phyloP scores from a whole-genome alignment of 2,113 vertebrate species.

The Oreotragus oreotragus region DNA sequence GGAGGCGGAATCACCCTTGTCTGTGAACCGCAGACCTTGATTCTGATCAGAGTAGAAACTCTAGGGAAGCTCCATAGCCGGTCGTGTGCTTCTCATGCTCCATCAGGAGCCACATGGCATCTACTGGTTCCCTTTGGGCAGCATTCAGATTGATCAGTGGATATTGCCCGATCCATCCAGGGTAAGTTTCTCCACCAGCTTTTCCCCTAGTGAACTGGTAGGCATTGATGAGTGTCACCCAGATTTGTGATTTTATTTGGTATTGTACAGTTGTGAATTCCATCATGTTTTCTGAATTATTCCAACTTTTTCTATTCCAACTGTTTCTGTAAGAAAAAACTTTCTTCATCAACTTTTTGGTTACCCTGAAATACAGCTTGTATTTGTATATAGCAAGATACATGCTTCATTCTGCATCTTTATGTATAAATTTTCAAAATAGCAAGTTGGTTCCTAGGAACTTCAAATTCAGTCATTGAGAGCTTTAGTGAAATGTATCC shows the following conservation, averaged over 20 bases:
- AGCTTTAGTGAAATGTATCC: neutral
- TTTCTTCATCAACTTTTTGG: neutral
- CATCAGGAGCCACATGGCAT: rapidly evolving
- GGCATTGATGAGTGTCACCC: too few relatives aligned
- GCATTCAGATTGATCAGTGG: rapidly evolving
- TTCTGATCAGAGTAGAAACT: rapidly evolving
- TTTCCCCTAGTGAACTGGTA: too few relatives aligned
- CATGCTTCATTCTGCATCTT: neutral
- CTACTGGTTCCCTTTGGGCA: rapidly evolving
- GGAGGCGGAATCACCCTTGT: neutral
- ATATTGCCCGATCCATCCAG: rapidly evolving
- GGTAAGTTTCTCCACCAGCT: neutral
- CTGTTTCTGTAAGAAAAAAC: neutral
- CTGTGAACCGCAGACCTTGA: rapidly evolving
- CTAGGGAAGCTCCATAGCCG: rapidly evolving
- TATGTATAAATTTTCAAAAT: neutral
- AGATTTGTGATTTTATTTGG: neutral
- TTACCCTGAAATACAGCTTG: neutral
- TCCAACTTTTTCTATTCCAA: neutral
- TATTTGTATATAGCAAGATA: neutral
- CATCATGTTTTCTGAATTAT: neutral
- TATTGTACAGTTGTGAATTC: neutral
- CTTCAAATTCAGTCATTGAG: neutral
- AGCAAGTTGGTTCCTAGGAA: neutral
- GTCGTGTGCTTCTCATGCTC: rapidly evolving